Evolutionary conservation across 2,113 vertebrate genomes (phyloP), one percentile per base, ranked within the genome.

Genomic region (Pygoscelis adeliae): DNA sequence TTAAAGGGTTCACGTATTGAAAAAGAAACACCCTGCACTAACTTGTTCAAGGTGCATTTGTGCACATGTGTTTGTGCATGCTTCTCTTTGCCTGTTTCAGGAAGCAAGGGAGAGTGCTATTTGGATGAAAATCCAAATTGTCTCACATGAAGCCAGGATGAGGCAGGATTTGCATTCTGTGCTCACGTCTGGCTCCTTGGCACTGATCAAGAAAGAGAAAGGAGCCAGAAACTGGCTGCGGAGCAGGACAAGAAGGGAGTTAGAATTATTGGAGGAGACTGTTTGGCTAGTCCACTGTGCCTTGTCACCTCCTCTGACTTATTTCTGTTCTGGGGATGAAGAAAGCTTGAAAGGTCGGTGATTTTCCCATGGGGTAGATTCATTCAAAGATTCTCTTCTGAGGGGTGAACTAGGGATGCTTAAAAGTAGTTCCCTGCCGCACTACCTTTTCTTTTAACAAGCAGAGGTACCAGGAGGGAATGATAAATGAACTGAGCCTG

Each of bases 141-240:
- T 90, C 92, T 71, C 50, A 34, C 83, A 27, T 13, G 16, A 82
- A 59, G 65, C 63, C 63, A 71, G 85, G 15, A 63, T 0, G 0
- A 81, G 79, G 47, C 67, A 88, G 38, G 25, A 88, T 96, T 95
- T 94, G 59, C 67, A 95, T 96, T 97, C 88, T 84, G n/a, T 82
- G 58, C 44, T 94, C 10, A 3, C 2, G 8, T 72, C 90, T 94
- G 93, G 22, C 38, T 91, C 36, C 73, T 92, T 97, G 90, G 90
- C 92, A 84, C 59, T 42, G 47, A 53, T 74, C 65, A 61, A 42
- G 61, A 84, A 71, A 71, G 47, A 53, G 65, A 89, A 91, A 61
- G 73, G 70, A 95, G 56, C 36, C 59, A 95, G 59, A 90, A 95
- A 76, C 44, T 58, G 72, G 44, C 80, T 95, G 73, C 6, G 2